Evolutionary conservation across 2,113 vertebrate species (phyloP), one percentile per base, ranked within the genome.

Genomic region (Xyliphius kryptos): DNA sequence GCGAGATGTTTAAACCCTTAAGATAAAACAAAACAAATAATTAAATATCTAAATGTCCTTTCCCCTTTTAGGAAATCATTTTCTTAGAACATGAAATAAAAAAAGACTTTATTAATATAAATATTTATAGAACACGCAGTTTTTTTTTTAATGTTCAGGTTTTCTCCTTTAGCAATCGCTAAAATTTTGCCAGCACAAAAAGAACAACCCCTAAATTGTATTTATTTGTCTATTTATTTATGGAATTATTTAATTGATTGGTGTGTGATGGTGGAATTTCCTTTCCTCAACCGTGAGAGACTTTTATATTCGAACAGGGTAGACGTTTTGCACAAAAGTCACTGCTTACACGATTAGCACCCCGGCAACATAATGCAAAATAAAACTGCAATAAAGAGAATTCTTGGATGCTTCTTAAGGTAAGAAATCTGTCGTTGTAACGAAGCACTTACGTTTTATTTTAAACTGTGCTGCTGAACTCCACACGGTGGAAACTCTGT

Each of bases 401-500:
- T 26, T 57, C 12, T 59, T n/a, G 61, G 56, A 58, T 7, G 22
- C 40, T 32, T 61, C 36, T 50, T 12, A 26, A 41, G 43, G 37
- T 7, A 13, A 63, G 50, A 50, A 44, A 13, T 55, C 44, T 59
- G 53, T 36, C 47, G 51, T 41, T 59, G 63, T 44, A 57, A 59
- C 62, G 61, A 68, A 57, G 56, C 54, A 63, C 51, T 48, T 61
- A 43, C 20, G 12, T 15, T 66, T 47, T 10, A 15, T 46, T 47
- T 26, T 8, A 26, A 59, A 46, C 40, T 44, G 21, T 66, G 43
- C 50, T 53, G 65, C 47, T 56, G 17, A 16, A 63, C 44, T 9
- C 41, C 57, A 52, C 54, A 16, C 6, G 56, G 36, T 17, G 50
- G 51, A 80, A 70, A 79, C 48, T 46, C 72, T 60, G 72, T 80